These are phyloP conservation scores for Percina caprodes DNA, from an alignment of 2,113 vertebrate genomes.

Conservation along the genomic window DNA sequence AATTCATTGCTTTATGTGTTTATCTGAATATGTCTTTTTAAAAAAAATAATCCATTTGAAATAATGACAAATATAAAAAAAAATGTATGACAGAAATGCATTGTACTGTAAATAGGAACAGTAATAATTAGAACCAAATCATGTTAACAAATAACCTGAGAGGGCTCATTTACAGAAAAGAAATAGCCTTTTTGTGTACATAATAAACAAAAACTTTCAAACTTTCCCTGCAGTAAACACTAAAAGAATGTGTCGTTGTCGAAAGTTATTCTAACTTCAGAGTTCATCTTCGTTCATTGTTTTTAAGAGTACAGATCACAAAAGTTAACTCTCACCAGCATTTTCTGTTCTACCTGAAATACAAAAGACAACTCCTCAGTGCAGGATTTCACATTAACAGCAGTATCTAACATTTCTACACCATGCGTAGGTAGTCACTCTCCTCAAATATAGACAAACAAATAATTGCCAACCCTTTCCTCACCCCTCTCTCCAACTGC, in stretches of 20 bases:
- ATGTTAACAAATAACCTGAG: not conserved
- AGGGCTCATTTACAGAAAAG: not conserved
- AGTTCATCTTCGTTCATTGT: constrained; percentile 26
- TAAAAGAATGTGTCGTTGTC: constrained; percentile 1
- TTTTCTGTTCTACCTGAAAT: not conserved
- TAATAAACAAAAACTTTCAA: not conserved
- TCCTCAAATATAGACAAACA: constrained; percentile 38
- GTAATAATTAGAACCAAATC: not conserved
- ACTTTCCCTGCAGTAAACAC: not conserved
- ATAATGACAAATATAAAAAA: not conserved
- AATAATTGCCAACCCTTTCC: constrained; percentile 33
- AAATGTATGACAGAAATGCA: not conserved
- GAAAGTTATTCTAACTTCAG: not conserved
- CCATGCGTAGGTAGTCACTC: not conserved
- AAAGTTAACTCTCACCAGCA: not conserved
- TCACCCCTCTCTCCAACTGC: constrained; percentile 41
- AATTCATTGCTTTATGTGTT: constrained; percentile 32
- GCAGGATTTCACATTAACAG: not conserved
- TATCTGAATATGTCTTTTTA: not conserved
- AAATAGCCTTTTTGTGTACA: not conserved
- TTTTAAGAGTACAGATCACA: not conserved
- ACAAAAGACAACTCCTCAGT: not conserved
- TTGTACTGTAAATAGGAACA: not conserved
- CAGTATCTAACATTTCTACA: constrained; percentile 5
- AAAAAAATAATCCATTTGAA: not conserved